Percentiles rank a stretch among this genome's conserved stretches.
Evolutionary conservation across 1,140 invertebrate species (phyloP).

Genomic region (Leguminivora glycinivorella): DNA sequence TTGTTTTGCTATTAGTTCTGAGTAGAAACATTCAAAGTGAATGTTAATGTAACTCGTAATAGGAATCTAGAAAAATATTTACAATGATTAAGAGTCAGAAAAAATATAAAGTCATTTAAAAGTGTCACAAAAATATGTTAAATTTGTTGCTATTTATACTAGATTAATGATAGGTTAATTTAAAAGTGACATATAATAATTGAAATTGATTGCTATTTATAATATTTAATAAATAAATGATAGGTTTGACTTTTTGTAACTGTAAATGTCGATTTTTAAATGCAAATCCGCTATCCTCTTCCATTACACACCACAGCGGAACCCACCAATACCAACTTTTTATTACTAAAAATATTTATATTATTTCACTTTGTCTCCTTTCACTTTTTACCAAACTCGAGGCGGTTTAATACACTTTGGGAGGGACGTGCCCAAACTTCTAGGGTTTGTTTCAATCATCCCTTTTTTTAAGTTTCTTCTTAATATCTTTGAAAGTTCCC

Average conservation of each 20-base stretch:
- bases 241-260: background rate
- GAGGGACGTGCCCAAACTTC: constrained; percentile 57
- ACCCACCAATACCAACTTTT: constrained; percentile 69
- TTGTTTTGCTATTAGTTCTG: background rate
- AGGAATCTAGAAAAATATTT: background rate
- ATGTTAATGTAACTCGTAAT: background rate
- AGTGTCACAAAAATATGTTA: too few relatives aligned
- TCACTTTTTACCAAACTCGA: constrained; percentile 64
- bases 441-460: constrained; percentile 70
- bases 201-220: background rate
- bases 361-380: constrained; percentile 73
- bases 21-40: background rate
- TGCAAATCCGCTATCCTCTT: background rate
- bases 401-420: constrained; percentile 74
- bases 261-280: background rate
- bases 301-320: constrained; percentile 36
- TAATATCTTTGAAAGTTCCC: constrained; percentile 54
- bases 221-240: background rate
- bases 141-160: too few relatives aligned
- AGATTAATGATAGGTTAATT: background rate
- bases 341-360: constrained; percentile 77
- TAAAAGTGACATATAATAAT: background rate
- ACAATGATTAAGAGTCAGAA: background rate
- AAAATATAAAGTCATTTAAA: background rate
- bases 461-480: constrained; percentile 49